Percentiles rank a stretch among this genome's conserved stretches.
These are phyloP conservation scores for Otis tarda DNA, from an alignment of 2,113 vertebrate species.

Conservation along the genomic window DNA sequence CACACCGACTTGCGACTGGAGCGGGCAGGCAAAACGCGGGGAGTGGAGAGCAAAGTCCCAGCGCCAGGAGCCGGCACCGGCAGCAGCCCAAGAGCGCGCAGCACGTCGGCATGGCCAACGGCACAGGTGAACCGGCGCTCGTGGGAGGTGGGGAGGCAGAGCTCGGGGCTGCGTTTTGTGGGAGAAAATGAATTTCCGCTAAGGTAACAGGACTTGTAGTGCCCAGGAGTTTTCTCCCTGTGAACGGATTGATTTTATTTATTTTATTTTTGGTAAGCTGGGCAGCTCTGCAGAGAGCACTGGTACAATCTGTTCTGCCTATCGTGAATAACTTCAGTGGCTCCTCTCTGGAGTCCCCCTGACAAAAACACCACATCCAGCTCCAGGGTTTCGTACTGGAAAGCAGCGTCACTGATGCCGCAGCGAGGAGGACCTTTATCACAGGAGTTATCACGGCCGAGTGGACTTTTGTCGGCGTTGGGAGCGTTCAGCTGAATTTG, in stretches of 20 bases:
- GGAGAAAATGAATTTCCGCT: not conserved
- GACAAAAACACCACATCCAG: not conserved
- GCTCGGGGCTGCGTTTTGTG: rapidly evolving
- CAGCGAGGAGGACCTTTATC: not conserved
- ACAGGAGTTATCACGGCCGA: not conserved
- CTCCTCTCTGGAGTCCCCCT: not conserved
- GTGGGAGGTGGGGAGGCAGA: not conserved
- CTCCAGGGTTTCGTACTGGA: not conserved
- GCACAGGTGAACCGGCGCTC: constrained; percentile 33
- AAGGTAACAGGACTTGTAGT: too few relatives aligned
- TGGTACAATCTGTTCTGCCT: not conserved
- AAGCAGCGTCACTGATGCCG: rapidly evolving
- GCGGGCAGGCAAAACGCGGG: constrained; percentile 59
- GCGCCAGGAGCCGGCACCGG: constrained; percentile 60
- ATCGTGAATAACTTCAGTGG: not conserved
- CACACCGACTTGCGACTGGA: constrained; percentile 69
- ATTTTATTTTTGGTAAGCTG: not conserved
- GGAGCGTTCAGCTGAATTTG: not conserved
- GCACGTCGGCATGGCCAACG: constrained; percentile 30
- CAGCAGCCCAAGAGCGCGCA: constrained; percentile 70
- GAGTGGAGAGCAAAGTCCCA: constrained; percentile 70
- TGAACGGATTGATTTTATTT: not conserved
- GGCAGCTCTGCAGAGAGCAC: rapidly evolving
- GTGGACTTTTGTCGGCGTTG: not conserved
- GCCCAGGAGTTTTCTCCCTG: not conserved